These are phyloP conservation scores for Manis pentadactyla DNA, from an alignment of 2,797 vertebrate species.

Conservation along the genomic window DNA sequence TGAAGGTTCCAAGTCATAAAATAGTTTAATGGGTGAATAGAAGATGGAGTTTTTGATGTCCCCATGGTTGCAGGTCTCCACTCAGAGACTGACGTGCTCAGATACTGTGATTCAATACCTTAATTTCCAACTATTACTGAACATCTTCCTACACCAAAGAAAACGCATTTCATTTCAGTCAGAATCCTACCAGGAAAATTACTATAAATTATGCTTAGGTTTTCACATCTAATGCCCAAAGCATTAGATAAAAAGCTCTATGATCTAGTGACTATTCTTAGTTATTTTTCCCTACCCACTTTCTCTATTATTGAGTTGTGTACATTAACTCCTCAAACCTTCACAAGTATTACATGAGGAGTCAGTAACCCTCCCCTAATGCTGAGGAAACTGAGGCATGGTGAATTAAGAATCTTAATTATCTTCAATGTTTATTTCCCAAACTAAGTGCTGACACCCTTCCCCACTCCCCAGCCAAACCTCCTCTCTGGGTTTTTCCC, in stretches of 20 bases:
- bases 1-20: neutral
- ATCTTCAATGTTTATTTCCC: neutral
- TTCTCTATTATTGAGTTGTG: neutral
- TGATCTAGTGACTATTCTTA: neutral
- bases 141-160: neutral
- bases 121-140: constrained; percentile 22
- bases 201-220: neutral
- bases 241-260: constrained; percentile 12
- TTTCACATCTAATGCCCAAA: constrained; percentile 40
- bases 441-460: neutral
- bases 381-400: neutral
- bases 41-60: neutral
- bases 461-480: neutral
- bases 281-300: neutral
- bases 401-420: neutral
- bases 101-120: neutral
- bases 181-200: constrained; percentile 48
- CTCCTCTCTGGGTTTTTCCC: neutral
- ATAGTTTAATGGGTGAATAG: neutral
- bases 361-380: neutral
- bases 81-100: neutral
- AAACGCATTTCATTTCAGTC: neutral
- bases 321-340: neutral
- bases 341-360: neutral
- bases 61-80: neutral